Evolutionary conservation across 2,888 invertebrate species (phyloP), one percentile per base, ranked within the genome.

Genomic region (Noctua comes): DNA sequence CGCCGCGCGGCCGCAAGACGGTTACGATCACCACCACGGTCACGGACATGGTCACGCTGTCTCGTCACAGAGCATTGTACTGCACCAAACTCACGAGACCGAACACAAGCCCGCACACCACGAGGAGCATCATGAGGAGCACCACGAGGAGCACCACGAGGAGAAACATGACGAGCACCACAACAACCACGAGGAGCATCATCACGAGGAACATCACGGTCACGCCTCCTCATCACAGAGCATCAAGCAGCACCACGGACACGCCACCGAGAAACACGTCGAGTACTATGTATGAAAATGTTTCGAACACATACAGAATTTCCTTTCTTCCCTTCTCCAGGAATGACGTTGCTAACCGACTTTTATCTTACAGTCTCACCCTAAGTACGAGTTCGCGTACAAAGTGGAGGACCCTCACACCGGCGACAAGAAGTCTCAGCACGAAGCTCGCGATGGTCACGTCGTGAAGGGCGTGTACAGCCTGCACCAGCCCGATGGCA

Each of bases 381-480:
- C 78, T 0, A 82, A 82, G 1, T 92, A 93, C 81, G 90, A 90
- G 73, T 96, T 93, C 88, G 94, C 93, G 83, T 97, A 97, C 90
- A 94, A 95, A 82, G 95, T 97, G 48, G 89, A 92, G 87, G 96
- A 97, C 88, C 94, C 94, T n/a, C 95, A 96, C 90, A 97, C 96
- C 75, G 94, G 95, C 36, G 97, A 97, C 92, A 88, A 91, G 87
- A 95, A 96, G 90, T 90, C 88, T 82, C 95, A 96, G 89, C 91
- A 94, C 69, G 97, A 97, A 92, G 91, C 93, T 84, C 93, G 95
- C 75, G 95, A 96, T 92, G 97, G 97, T 7, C 95, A 97, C 88
- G 94, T 93, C 43, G 97, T 97, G 78, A 95, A 96, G 87, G 97
- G 97, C 27, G 86, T 97, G 88, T 97, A 97, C 92, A 95, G 95